Conservation (phyloP, 2,113 vertebrate species). For the Aspiorhynchus laticeps region DNA sequence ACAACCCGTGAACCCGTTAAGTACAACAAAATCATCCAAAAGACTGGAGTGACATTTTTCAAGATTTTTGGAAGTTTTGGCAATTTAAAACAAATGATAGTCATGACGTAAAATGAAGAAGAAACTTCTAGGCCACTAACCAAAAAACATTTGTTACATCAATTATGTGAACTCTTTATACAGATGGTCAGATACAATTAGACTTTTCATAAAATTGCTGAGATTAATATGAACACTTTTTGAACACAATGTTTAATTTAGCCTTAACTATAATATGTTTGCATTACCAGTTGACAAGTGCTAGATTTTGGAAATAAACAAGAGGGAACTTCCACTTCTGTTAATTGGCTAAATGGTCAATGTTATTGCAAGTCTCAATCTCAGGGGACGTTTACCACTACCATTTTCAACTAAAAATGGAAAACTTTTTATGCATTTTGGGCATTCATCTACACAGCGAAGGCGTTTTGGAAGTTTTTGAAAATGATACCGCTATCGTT, state of each 20-base stretch:
- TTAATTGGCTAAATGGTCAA: neutral
- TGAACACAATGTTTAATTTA: neutral
- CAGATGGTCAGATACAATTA: neutral
- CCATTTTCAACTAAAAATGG: too few relatives aligned
- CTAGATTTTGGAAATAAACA: neutral
- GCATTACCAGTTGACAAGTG: neutral
- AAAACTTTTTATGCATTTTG: too few relatives aligned
- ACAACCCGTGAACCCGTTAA: neutral
- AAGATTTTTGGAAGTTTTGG: neutral
- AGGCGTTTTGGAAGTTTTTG: too few relatives aligned
- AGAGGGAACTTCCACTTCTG: neutral
- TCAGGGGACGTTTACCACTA: too few relatives aligned
- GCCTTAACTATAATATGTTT: neutral
- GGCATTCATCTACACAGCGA: too few relatives aligned
- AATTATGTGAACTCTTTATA: neutral
- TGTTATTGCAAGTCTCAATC: neutral
- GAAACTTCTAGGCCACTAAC: neutral
- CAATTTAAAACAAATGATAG: neutral
- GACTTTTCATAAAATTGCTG: too few relatives aligned
- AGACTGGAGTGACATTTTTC: neutral
- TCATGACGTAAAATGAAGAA: too few relatives aligned
- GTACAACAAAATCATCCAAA: neutral
- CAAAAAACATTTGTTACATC: neutral
- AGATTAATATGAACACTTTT: neutral
- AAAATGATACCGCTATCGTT: too few relatives aligned